Base-by-base conservation (phyloP, 2,888 invertebrate species). In the Acrobasis suavella region DNA sequence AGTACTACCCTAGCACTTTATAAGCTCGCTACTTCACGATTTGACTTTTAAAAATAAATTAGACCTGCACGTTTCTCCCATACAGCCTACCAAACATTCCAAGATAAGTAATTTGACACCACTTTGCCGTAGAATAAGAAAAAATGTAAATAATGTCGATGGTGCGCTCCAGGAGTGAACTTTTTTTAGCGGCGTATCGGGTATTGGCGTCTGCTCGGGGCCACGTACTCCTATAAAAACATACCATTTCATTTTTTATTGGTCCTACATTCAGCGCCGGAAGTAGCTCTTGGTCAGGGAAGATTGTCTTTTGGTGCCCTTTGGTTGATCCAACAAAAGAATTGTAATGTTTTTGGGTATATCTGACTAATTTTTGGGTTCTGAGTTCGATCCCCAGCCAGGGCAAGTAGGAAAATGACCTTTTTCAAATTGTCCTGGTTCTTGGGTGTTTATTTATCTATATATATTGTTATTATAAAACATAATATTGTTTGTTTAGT, bases 31-130 rank as follows among this genome's bases (percentile, higher is more conserved):
- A n/a, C 46, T 46, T 46, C 46, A 46, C 54, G 54, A 38, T 54
- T 37, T 37, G 46, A 17, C 46, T 46, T 42, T 61, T 62, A 61
- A 56, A 64, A 60, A 54, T 60, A 62, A 67, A 69, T 65, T 63
- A 64, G 58, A 60, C 32, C 16, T 38, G 55, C 63, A 65, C 65
- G 63, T 67, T 64, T 65, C 64, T n/a, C 73, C 71, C 74, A 69
- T 71, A 75, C 75, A 73, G 73, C 71, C 76, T 78, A 84, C 81
- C 79, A 82, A 78, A 83, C 88, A 90, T 90, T 90, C 89, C 87
- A 74, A 84, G 81, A 84, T 83, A 81, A 55, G 91, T 89, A 91
- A 91, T 87, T 86, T 80, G 87, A 91, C 85, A 87, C 89, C 82
- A 83, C 83, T 83, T 79, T 75, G 77, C 71, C 72, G 72, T 70